Evolutionary conservation across 2,113 vertebrate species (phyloP).

Genomic region (Tursiops truncatus): DNA sequence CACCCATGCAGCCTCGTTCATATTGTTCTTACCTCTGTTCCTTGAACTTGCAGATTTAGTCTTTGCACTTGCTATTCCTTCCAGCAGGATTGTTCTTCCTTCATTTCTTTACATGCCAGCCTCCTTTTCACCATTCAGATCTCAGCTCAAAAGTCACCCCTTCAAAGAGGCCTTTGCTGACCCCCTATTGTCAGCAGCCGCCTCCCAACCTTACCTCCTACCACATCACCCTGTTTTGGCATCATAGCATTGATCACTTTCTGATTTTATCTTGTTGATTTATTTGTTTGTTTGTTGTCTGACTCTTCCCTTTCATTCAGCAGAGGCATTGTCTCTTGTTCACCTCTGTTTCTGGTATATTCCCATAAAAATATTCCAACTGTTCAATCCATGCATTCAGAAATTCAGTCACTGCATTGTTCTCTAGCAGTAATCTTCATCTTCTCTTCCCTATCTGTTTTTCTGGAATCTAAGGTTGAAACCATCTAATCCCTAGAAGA

Average conservation of each 20-base stretch:
- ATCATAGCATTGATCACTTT: neutral
- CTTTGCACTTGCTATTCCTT: constrained; percentile 55
- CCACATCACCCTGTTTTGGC: neutral
- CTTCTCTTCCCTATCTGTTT: constrained; percentile 39
- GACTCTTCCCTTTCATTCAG: neutral
- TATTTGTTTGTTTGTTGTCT: constrained; percentile 35
- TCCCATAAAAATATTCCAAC: constrained; percentile 37
- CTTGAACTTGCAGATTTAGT: constrained; percentile 56
- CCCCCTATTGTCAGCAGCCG: neutral
- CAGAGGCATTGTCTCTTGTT: constrained; percentile 1
- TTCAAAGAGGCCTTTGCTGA: neutral
- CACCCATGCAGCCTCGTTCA: neutral
- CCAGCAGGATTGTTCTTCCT: neutral
- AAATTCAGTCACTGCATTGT: neutral
- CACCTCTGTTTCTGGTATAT: neutral
- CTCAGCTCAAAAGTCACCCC: neutral
- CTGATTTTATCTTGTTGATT: constrained; percentile 55
- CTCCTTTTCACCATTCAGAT: constrained; percentile 27
- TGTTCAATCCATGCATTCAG: neutral
- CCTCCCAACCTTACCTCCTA: neutral
- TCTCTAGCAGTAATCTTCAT: neutral
- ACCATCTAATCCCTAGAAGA: neutral
- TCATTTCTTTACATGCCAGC: neutral
- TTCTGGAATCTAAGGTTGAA: constrained; percentile 32
- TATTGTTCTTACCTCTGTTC: neutral